A percentile compares a stretch with the other conserved stretches of the same genome.
These are phyloP conservation scores for Nematolebias whitei DNA, from an alignment of 2,113 vertebrate genomes.

Conservation along the genomic window DNA sequence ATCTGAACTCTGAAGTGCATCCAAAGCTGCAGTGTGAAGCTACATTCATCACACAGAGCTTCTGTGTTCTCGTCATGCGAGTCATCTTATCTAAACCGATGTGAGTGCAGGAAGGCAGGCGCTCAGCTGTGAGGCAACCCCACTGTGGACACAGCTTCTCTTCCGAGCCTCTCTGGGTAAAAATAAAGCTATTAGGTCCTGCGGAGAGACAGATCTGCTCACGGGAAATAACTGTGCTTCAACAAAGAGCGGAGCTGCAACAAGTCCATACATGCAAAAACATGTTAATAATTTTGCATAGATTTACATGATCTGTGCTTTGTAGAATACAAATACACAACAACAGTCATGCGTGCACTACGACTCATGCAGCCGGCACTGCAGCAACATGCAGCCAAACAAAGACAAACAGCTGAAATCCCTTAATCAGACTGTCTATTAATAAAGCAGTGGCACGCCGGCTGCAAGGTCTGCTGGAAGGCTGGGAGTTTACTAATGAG, in stretches of 20 bases:
- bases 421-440: constrained; percentile 54
- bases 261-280: not conserved
- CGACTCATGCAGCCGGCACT: not conserved
- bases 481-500: constrained; percentile 50
- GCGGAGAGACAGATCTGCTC: constrained; percentile 9
- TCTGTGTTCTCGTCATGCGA: constrained; percentile 12
- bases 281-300: too few relatives aligned
- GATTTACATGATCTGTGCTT: not conserved
- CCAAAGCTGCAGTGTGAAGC: constrained; percentile 24
- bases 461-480: constrained; percentile 46
- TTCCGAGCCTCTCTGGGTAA: constrained; percentile 10
- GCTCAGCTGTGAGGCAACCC: constrained; percentile 2
- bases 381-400: not conserved
- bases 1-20: constrained; percentile 14
- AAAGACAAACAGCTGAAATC: constrained; percentile 16
- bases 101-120: constrained; percentile 15
- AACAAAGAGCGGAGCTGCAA: not conserved
- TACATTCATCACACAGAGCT: constrained; percentile 20
- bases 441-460: constrained; percentile 37
- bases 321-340: not conserved
- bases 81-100: constrained; percentile 13
- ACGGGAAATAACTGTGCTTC: constrained; percentile 6
- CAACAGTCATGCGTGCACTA: not conserved
- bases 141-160: constrained; percentile 7
- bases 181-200: constrained; percentile 22